Percentiles rank a stretch among this genome's conserved stretches.
phyloP scores from a whole-genome alignment of 2,888 invertebrate genomes.

The Patella ulyssiponensis region DNA sequence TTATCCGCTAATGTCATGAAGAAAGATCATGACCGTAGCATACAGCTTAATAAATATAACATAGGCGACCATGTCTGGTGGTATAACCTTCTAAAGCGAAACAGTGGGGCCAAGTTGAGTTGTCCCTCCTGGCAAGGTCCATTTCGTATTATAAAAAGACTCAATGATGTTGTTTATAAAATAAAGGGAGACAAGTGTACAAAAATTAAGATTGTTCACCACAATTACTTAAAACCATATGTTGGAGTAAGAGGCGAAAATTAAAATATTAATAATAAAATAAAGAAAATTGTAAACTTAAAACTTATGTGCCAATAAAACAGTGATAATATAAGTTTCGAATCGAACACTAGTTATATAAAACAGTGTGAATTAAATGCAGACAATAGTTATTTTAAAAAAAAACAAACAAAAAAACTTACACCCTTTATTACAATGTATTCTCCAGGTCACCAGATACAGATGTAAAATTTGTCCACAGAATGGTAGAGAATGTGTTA shows the following conservation, averaged over 20 bases:
- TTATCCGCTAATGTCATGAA: slow-evolving; percentile 16
- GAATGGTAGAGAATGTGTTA: neutral
- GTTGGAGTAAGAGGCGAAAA: too few species aligned
- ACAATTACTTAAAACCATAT: slow-evolving; percentile 21
- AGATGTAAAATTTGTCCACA: neutral
- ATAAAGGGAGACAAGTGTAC: slow-evolving; percentile 14
- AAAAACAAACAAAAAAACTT: too few species aligned
- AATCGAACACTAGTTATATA: too few species aligned
- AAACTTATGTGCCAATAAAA: too few species aligned
- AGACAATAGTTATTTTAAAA: too few species aligned
- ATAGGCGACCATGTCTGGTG: slow-evolving; percentile 19
- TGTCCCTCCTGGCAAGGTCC: slow-evolving; percentile 22
- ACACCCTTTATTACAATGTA: too few species aligned
- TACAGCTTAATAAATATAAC: slow-evolving; percentile 15
- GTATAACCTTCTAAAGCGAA: neutral
- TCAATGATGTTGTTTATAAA: slow-evolving; percentile 22
- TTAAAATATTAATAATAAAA: too few species aligned
- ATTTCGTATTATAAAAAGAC: slow-evolving; percentile 6
- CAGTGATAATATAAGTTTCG: too few species aligned
- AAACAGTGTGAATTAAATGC: too few species aligned
- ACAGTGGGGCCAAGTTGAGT: slow-evolving; percentile 18
- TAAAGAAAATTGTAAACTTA: too few species aligned
- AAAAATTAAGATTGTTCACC: slow-evolving; percentile 17
- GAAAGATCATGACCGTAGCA: slow-evolving; percentile 16
- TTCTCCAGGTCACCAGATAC: neutral